Base-by-base conservation (phyloP, 2,888 invertebrate species). In the Protonemura montana region DNA sequence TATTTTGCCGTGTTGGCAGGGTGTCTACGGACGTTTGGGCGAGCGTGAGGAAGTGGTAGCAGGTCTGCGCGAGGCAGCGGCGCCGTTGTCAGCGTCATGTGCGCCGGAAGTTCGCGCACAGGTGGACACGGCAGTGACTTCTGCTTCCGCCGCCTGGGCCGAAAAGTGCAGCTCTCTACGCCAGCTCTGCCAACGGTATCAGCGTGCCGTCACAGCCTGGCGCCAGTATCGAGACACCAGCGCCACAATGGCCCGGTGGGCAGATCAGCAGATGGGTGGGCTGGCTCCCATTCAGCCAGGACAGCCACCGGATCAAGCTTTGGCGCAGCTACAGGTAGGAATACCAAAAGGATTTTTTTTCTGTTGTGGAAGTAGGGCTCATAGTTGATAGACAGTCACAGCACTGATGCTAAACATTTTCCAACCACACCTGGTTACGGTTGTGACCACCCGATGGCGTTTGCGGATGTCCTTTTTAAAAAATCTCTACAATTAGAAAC, bases 131-230 rank as follows among this genome's bases (percentile, higher is more conserved):
- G 95, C 96, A 83, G 95, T 97, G 81, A 94, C 95, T 90, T 95
- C 96, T 89, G 96, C 96, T 25, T 95, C 95, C 21, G 93, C 94
- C 3, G 95, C 96, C 76, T 97, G 97, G 93, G 94, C 95, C 89
- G 95, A 95, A 89, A 97, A 97, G n/a, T 94, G 95, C 90, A 93
- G 93, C 89, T 95, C 96, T 90, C 93, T 97, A 88, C 94, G 94
- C 88, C 95, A 95, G 89, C 93, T 97, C 89, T 96, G 96, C 91
- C 94, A 93, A 89, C 94, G 94, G 92, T 97, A 97, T 92, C 95
- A 96, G 90, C 94, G 95, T 90, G 97, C 97, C 2, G 96, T 96
- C 86, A 94, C 95, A 84, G 93, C 97, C 87, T 97, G 97, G 97
- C 93, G 95, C 90, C 94, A 95, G 87, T 97, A 97, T 92, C 94